Evolutionary conservation across 2,888 invertebrate genomes (phyloP).

Genomic region (Pseudococcus viburni): DNA sequence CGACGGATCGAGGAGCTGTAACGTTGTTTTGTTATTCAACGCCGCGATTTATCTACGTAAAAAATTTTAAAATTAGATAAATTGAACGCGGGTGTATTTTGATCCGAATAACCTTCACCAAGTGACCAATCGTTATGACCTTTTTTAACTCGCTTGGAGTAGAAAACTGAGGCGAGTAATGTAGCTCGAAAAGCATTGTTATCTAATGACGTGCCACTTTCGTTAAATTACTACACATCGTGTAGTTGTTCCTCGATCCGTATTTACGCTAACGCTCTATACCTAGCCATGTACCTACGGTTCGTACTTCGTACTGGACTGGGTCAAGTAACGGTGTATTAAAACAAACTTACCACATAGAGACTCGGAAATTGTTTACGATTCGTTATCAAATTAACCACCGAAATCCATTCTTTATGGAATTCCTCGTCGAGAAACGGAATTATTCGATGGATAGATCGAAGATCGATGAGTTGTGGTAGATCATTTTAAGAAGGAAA

Average conservation of each 20-base stretch:
- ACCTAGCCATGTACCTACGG: conserved; percentile 6
- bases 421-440: neutral
- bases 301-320: conserved; percentile 4
- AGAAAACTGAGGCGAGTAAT: neutral
- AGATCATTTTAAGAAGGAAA: too few relatives aligned
- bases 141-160: conserved; percentile 1
- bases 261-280: neutral
- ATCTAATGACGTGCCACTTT: conserved; percentile 53
- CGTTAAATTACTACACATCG: conserved; percentile 40
- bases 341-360: conserved; percentile 48
- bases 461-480: neutral
- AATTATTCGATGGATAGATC: too few relatives aligned
- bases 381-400: conserved; percentile 37
- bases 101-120: conserved; percentile 52
- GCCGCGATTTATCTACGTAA: conserved; percentile 7
- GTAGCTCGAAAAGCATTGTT: conserved; percentile 23
- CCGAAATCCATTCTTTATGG: conserved; percentile 44
- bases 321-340: conserved; percentile 52
- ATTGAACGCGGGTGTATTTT: conserved; percentile 47
- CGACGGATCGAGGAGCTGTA: neutral
- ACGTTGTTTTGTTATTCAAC: neutral
- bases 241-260: neutral
- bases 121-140: conserved; percentile 43
- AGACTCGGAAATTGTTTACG: conserved; percentile 50
- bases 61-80: neutral